A percentile compares a stretch with the other conserved stretches of the same genome.
Conservation (phyloP, 2,797 vertebrate genomes). For the Tinamus major region DNA sequence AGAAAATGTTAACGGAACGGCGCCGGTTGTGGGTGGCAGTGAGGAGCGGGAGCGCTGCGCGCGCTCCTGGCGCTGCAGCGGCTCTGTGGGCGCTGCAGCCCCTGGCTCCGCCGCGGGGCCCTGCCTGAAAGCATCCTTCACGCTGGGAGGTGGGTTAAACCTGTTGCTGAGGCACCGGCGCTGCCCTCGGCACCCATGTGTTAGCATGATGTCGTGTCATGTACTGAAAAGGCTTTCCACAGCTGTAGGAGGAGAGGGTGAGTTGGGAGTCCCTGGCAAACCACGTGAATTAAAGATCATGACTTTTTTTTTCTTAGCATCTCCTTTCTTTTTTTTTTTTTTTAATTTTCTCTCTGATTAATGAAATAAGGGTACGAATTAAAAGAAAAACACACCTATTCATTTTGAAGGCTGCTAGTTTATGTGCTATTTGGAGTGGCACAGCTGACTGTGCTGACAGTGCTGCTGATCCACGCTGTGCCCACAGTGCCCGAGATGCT, state of each 20-base stretch:
- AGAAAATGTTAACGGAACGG: not conserved
- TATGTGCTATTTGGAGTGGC: not conserved
- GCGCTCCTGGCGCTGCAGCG: not conserved
- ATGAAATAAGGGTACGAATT: not conserved
- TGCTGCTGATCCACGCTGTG: not conserved
- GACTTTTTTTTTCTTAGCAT: not conserved
- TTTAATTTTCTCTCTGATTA: not conserved
- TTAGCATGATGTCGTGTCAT: too few species aligned
- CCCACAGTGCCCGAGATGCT: not conserved
- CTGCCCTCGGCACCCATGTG: too few species aligned
- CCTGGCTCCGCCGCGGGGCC: not conserved
- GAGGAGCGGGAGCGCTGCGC: not conserved
- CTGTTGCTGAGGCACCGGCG: not conserved
- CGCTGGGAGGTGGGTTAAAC: not conserved
- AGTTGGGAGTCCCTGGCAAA: not conserved
- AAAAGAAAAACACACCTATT: not conserved
- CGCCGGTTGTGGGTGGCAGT: accelerated
- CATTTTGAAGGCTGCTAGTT: not conserved
- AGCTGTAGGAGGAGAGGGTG: accelerated
- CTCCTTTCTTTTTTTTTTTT: not conserved
- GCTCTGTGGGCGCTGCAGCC: too few species aligned
- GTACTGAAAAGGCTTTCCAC: not conserved
- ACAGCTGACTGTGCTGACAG: not conserved
- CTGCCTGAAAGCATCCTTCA: not conserved
- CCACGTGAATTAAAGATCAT: not conserved